A percentile compares a stretch with the other conserved stretches of the same genome.
Conservation (phyloP, 1,140 invertebrate species). For the Aphidius ervi region DNA sequence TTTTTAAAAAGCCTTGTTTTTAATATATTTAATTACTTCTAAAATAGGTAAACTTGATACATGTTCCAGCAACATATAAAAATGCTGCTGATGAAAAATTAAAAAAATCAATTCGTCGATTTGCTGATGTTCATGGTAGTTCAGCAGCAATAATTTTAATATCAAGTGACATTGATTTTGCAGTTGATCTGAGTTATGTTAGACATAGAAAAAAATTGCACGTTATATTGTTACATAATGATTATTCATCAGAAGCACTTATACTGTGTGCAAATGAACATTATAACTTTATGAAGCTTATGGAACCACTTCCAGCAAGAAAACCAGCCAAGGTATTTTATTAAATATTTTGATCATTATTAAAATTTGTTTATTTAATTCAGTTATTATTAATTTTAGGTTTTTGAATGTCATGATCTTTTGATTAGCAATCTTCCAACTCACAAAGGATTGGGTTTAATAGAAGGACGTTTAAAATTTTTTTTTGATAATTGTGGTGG, state of each 20-base stretch:
- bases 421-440: constrained; percentile 55
- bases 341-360: neutral
- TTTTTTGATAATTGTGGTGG: constrained; percentile 80
- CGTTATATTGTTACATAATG: constrained; percentile 76
- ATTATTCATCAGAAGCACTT: constrained; percentile 69
- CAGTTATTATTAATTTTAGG: constrained; percentile 33
- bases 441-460: constrained; percentile 46
- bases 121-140: constrained; percentile 74
- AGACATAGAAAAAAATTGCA: constrained; percentile 78
- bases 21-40: constrained; percentile 9
- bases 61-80: constrained; percentile 78
- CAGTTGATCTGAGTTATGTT: constrained; percentile 78
- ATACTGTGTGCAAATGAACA: constrained; percentile 74
- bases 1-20: neutral
- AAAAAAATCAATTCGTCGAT: constrained; percentile 76
- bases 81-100: constrained; percentile 90
- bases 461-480: constrained; percentile 62
- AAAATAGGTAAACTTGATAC: constrained; percentile 74
- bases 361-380: constrained; percentile 6
- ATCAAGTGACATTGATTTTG: constrained; percentile 86
- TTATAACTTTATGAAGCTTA: constrained; percentile 67
- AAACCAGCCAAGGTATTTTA: constrained; percentile 54
- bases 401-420: constrained; percentile 46
- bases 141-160: constrained; percentile 76
- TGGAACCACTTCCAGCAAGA: constrained; percentile 60